Percentiles rank a stretch among this genome's conserved stretches.
Conservation (phyloP, 2,113 vertebrate genomes). For the Puntigrus tetrazona region DNA sequence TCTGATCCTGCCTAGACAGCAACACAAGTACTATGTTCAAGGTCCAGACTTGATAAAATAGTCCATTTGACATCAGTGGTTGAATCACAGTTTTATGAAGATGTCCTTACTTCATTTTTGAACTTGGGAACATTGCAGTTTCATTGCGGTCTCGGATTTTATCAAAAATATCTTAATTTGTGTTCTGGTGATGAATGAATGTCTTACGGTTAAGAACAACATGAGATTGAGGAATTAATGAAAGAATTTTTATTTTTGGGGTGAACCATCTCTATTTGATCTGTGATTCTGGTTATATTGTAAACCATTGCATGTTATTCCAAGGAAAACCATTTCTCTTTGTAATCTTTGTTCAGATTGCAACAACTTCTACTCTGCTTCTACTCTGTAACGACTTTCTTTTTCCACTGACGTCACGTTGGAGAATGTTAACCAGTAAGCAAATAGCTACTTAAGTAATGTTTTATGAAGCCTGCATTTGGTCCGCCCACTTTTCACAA, state of each 20-base stretch:
- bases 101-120: no score
- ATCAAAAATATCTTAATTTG: no score
- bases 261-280: background rate
- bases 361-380: conserved; percentile 5
- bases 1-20: no score
- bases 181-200: no score
- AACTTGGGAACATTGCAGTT: no score
- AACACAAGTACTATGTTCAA: no score
- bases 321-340: background rate
- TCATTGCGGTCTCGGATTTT: no score
- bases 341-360: background rate
- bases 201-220: no score
- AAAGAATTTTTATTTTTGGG: background rate
- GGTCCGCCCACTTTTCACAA: background rate
- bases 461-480: background rate
- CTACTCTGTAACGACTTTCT: background rate
- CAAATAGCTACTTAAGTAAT: background rate
- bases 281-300: background rate
- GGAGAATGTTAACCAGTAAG: background rate
- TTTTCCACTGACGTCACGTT: background rate
- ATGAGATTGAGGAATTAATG: no score
- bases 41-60: no score
- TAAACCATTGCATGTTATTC: background rate
- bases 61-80: no score
- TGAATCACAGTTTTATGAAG: no score